Percentiles rank a stretch among this genome's conserved stretches.
phyloP scores from a whole-genome alignment of 2,797 vertebrate genomes.

The Lutjanus argentimaculatus region DNA sequence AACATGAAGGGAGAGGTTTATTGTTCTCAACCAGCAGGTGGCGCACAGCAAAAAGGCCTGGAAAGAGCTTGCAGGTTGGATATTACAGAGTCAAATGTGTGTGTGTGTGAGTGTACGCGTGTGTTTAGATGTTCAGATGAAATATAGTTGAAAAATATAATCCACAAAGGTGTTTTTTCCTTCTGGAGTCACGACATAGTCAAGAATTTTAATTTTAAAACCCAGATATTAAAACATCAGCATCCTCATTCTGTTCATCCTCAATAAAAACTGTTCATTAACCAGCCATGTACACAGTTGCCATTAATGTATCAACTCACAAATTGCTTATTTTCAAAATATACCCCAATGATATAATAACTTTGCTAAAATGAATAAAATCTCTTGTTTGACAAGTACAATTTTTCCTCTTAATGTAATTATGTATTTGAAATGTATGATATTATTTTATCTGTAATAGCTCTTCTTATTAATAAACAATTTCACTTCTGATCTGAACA shows the following conservation, averaged over 20 bases:
- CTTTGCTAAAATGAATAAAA: background rate
- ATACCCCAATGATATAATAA: background rate
- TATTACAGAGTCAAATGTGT: background rate
- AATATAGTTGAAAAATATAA: background rate
- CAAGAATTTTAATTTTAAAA: background rate
- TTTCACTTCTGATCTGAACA: background rate
- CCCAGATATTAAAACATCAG: background rate
- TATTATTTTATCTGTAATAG: background rate
- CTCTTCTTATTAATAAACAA: background rate
- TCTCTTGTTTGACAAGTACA: background rate
- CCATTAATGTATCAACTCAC: background rate
- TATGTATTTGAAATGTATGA: background rate
- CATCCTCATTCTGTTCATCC: background rate
- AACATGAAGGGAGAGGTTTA: background rate
- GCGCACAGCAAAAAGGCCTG: conserved; percentile 17
- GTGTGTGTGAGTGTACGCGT: background rate
- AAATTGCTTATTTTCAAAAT: background rate
- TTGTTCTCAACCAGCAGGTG: conserved; percentile 57
- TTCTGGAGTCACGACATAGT: background rate
- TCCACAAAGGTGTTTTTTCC: background rate
- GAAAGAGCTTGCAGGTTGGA: background rate
- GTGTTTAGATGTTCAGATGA: background rate
- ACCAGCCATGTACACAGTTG: background rate
- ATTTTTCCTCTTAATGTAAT: background rate
- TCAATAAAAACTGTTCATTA: background rate